Evolutionary conservation across 2,113 vertebrate species (phyloP).

Genomic region (Podarcis cretensis): DNA sequence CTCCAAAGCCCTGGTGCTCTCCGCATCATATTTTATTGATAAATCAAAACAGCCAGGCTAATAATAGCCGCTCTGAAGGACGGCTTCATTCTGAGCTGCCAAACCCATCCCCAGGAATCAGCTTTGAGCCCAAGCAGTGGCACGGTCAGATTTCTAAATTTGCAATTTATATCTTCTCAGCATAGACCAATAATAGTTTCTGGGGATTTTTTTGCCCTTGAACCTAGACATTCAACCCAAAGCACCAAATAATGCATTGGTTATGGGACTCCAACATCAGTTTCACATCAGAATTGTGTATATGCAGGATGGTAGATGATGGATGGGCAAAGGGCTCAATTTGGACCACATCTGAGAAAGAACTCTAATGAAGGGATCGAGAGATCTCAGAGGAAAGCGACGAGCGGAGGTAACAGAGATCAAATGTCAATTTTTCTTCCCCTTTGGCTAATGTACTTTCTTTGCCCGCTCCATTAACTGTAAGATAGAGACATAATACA

Average conservation of each 20-base stretch:
- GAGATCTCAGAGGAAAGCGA: not conserved
- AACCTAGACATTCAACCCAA: accelerated
- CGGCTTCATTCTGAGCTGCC: not conserved
- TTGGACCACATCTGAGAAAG: slow-evolving; percentile 21
- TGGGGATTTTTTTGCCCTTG: not conserved
- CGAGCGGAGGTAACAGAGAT: not conserved
- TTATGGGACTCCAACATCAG: not conserved
- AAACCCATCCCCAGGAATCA: not conserved
- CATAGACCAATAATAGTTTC: not conserved
- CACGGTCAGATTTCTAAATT: not conserved
- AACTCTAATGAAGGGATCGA: not conserved
- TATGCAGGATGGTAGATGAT: not conserved
- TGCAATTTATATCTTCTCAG: not conserved
- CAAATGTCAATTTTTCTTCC: slow-evolving; percentile 42
- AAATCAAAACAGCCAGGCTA: not conserved
- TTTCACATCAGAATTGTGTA: not conserved
- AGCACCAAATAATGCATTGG: not conserved
- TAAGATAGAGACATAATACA: not conserved
- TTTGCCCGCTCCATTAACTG: slow-evolving; percentile 27
- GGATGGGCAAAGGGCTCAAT: not conserved
- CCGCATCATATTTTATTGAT: not conserved
- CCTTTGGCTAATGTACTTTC: slow-evolving; percentile 1
- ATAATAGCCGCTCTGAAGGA: not conserved
- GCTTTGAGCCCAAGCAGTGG: not conserved
- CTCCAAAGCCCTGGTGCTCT: not conserved